These are phyloP conservation scores for Steatornis caripensis DNA, from an alignment of 2,113 vertebrate genomes.

Conservation along the genomic window DNA sequence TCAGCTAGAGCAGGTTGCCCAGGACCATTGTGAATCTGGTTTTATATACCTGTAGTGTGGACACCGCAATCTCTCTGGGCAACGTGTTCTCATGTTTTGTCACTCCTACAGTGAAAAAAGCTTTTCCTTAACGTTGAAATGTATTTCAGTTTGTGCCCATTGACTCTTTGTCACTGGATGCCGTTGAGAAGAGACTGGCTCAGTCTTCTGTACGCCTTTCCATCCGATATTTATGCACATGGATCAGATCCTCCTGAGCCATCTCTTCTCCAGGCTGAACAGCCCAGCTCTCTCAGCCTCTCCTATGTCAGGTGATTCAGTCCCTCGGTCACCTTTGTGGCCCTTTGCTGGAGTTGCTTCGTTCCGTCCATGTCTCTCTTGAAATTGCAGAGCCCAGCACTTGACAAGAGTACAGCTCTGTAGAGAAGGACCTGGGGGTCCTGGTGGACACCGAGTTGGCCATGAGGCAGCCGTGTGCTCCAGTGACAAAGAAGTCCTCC, in stretches of 20 bases:
- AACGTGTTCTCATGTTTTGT: rapidly evolving
- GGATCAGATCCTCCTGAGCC: background rate
- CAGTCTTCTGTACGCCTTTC: background rate
- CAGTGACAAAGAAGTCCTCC: no score
- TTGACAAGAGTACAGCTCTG: background rate
- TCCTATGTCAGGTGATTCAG: background rate
- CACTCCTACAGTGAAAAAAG: background rate
- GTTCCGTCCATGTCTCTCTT: background rate
- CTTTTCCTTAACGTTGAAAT: background rate
- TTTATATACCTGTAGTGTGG: background rate
- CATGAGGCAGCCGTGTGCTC: background rate
- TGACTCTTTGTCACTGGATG: background rate
- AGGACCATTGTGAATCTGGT: background rate
- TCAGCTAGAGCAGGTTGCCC: background rate
- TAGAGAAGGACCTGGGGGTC: background rate
- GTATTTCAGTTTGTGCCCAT: background rate
- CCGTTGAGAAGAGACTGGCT: background rate
- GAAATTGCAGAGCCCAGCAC: background rate
- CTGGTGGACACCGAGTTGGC: background rate
- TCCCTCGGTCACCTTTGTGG: background rate
- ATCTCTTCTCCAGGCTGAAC: background rate
- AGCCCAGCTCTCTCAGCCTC: background rate
- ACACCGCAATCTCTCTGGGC: background rate
- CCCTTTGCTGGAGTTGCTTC: background rate
- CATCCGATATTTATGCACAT: background rate